A percentile compares a stretch with the other conserved stretches of the same genome.
Conservation (phyloP, 2,888 invertebrate genomes). For the Agrenia bidenticulata region DNA sequence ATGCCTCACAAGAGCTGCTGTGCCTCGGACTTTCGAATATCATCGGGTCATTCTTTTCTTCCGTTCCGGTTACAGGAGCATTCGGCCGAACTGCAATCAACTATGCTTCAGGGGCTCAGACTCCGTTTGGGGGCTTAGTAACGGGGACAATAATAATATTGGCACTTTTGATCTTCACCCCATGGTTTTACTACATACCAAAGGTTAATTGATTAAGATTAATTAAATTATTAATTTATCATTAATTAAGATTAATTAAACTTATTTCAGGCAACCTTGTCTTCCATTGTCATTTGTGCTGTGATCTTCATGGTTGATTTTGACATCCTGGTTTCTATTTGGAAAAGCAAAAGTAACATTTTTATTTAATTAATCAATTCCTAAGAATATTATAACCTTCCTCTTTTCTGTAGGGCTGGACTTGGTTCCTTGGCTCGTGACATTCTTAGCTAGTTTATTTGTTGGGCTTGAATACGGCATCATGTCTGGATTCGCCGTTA, state of each 20-base stretch:
- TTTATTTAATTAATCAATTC: slow-evolving; percentile 44
- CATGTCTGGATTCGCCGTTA: slow-evolving; percentile 74
- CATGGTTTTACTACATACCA: slow-evolving; percentile 83
- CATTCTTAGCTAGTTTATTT: slow-evolving; percentile 79
- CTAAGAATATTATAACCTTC: background rate
- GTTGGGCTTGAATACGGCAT: slow-evolving; percentile 85
- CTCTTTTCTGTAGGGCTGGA: slow-evolving; percentile 80
- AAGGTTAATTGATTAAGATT: too few species aligned
- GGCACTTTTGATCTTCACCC: slow-evolving; percentile 79
- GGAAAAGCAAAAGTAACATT: slow-evolving; percentile 77
- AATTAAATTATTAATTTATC: too few species aligned
- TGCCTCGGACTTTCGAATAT: slow-evolving; percentile 57
- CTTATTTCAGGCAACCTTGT: too few species aligned
- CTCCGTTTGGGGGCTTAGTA: slow-evolving; percentile 69
- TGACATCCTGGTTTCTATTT: slow-evolving; percentile 67
- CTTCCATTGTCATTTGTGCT: slow-evolving; percentile 85
- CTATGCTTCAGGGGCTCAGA: slow-evolving; percentile 58
- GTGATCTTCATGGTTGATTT: slow-evolving; percentile 67
- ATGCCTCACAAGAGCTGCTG: slow-evolving; percentile 58
- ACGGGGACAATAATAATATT: slow-evolving; percentile 76
- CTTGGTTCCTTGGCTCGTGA: slow-evolving; percentile 76
- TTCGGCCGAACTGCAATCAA: slow-evolving; percentile 60
- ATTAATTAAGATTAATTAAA: too few species aligned
- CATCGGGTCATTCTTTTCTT: slow-evolving; percentile 58
- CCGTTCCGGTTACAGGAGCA: slow-evolving; percentile 57